A percentile compares a stretch with the other conserved stretches of the same genome.
phyloP scores from a whole-genome alignment of 1,140 invertebrate genomes.

The Gerris buenoi region DNA sequence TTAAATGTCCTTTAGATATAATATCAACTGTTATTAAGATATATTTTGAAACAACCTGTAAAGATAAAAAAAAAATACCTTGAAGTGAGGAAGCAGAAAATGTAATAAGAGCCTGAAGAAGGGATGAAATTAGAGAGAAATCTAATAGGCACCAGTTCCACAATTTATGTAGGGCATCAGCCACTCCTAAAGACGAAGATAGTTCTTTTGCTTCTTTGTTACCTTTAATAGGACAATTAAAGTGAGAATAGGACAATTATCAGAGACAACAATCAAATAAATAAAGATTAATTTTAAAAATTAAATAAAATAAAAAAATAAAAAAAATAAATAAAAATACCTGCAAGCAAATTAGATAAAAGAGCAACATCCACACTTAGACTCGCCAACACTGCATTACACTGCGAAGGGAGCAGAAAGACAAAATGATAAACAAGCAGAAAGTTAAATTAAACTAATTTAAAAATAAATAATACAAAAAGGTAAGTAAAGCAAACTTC shows the following conservation, averaged over 20 bases:
- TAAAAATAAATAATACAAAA: too few relatives aligned
- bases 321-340: too few relatives aligned
- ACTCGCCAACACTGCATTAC: conserved; percentile 33
- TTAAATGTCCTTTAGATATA: background rate
- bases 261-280: too few relatives aligned
- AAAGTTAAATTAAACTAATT: too few relatives aligned
- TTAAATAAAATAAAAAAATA: too few relatives aligned
- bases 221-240: conserved; percentile 6
- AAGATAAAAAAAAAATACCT: conserved; percentile 27
- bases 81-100: conserved; percentile 34
- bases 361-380: conserved; percentile 32
- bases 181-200: conserved; percentile 30
- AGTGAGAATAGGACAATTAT: too few relatives aligned
- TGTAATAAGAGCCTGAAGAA: conserved; percentile 36
- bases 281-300: too few relatives aligned
- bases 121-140: conserved; percentile 28
- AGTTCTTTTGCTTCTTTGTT: conserved; percentile 29
- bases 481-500: too few relatives aligned
- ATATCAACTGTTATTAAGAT: background rate
- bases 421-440: too few relatives aligned
- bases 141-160: conserved; percentile 37
- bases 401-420: too few relatives aligned
- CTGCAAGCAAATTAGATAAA: conserved; percentile 36
- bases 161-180: conserved; percentile 38
- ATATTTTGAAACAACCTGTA: background rate